These are phyloP conservation scores for Trinorchestia longiramus DNA, from an alignment of 1,140 invertebrate species.

Conservation along the genomic window DNA sequence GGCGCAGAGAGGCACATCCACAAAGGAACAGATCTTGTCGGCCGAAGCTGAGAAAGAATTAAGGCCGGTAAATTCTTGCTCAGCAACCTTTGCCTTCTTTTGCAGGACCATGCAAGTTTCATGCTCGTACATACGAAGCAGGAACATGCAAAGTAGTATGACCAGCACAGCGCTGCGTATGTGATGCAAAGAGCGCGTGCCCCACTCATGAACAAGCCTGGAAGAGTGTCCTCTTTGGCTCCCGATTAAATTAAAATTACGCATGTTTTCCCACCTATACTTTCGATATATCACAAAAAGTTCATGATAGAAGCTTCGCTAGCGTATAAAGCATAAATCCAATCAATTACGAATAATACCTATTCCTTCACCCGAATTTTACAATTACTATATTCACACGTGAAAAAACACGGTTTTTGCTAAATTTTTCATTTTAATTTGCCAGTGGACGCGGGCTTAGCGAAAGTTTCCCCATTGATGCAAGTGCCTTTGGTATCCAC, in stretches of 20 bases:
- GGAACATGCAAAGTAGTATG: neutral
- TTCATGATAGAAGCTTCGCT: neutral
- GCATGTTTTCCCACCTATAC: neutral
- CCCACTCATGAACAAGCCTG: neutral
- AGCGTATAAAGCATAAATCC: neutral
- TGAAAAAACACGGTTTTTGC: too few species aligned
- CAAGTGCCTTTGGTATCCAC: too few species aligned
- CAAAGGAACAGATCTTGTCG: neutral
- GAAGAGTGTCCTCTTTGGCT: neutral
- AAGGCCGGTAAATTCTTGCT: neutral
- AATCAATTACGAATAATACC: neutral
- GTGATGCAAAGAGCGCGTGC: neutral
- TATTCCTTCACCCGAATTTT: neutral
- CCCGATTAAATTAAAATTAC: neutral
- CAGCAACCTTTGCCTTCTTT: neutral
- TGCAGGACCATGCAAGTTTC: neutral
- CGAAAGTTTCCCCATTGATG: too few species aligned
- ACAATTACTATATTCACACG: too few species aligned
- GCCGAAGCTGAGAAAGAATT: neutral
- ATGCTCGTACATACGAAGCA: neutral
- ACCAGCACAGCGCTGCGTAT: neutral
- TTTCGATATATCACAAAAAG: neutral
- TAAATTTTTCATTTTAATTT: too few species aligned
- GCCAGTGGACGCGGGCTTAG: too few species aligned
- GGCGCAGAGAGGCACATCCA: neutral